These are phyloP conservation scores for Onychorhynchus coronatus DNA, from an alignment of 2,113 vertebrate species.

Conservation along the genomic window DNA sequence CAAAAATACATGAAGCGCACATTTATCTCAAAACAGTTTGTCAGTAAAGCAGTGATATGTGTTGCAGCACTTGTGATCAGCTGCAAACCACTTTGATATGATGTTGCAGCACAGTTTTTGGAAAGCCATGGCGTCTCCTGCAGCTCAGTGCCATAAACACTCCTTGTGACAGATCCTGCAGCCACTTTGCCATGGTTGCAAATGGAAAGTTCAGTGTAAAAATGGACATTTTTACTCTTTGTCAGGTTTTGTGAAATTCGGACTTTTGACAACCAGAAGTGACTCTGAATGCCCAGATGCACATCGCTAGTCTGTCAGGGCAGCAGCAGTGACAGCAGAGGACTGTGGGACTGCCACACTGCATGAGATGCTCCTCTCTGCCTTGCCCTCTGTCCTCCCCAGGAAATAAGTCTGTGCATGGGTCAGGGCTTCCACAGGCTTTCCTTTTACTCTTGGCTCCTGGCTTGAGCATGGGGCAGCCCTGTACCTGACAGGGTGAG, in stretches of 20 bases:
- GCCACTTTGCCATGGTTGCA: rapidly evolving
- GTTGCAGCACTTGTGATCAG: neutral
- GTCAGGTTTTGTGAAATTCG: rapidly evolving
- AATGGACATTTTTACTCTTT: neutral
- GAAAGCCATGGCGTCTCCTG: neutral
- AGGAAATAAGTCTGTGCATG: neutral
- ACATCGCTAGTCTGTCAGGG: neutral
- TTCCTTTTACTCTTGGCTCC: neutral
- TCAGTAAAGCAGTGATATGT: neutral
- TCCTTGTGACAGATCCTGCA: neutral
- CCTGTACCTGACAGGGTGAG: rapidly evolving
- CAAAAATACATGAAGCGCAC: neutral
- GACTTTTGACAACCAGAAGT: neutral
- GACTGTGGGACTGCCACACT: neutral
- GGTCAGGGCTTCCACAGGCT: neutral
- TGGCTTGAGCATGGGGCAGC: neutral
- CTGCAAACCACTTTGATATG: neutral
- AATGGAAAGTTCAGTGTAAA: neutral
- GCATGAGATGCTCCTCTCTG: neutral
- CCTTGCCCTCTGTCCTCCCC: neutral
- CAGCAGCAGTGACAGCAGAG: rapidly evolving
- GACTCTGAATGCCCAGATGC: neutral
- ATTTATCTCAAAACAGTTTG: neutral
- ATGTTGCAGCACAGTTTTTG: neutral
- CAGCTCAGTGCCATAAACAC: neutral